Percentiles rank a stretch among this genome's conserved stretches.
Conservation (phyloP, 2,113 vertebrate species). For the Chloroceryle aenea region DNA sequence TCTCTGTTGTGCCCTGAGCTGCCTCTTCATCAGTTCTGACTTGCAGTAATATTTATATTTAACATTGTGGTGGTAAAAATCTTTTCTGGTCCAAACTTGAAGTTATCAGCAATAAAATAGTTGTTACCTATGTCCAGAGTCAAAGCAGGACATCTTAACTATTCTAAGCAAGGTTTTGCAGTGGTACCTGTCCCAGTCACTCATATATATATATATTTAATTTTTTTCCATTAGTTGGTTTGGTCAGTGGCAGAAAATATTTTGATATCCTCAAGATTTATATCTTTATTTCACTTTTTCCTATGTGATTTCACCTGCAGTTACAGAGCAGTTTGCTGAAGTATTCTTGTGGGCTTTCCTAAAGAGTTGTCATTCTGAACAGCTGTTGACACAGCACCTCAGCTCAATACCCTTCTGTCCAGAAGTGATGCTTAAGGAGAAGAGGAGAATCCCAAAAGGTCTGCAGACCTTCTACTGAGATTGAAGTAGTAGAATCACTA, state of each 20-base stretch:
- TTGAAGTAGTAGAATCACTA: neutral
- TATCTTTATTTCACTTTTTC: neutral
- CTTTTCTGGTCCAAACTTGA: neutral
- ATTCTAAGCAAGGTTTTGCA: neutral
- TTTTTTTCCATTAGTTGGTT: neutral
- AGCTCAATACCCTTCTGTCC: neutral
- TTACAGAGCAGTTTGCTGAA: neutral
- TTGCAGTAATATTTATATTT: neutral
- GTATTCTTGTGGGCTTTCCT: neutral
- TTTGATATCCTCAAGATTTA: neutral
- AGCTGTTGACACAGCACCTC: neutral
- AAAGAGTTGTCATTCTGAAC: neutral
- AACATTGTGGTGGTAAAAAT: neutral
- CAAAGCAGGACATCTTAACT: neutral
- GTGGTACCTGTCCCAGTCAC: neutral
- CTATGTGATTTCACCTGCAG: neutral
- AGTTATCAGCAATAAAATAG: neutral
- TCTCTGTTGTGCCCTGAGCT: neutral
- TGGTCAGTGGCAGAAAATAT: neutral
- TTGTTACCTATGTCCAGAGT: neutral
- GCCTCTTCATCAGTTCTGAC: neutral
- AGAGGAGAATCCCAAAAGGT: neutral
- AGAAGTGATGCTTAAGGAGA: neutral
- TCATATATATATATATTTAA: neutral
- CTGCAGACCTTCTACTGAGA: neutral